phyloP scores from a whole-genome alignment of 1,140 invertebrate species.

The Anadara kagoshimensis region DNA sequence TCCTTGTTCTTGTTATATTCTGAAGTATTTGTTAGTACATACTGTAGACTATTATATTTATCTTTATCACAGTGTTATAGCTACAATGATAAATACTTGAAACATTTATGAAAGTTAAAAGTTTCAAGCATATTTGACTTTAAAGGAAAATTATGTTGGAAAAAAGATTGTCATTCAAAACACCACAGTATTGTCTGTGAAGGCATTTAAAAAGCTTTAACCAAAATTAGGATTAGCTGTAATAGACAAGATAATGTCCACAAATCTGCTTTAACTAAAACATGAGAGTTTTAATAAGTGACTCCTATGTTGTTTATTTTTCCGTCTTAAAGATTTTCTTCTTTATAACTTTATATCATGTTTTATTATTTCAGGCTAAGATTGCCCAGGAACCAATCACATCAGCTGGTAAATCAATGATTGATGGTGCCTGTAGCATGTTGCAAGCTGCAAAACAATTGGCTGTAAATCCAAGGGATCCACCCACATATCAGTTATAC shows the following conservation, averaged over 20 bases:
- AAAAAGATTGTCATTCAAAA: no score
- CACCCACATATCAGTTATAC: constrained; percentile 93
- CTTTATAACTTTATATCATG: no score
- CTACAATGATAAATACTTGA: neutral
- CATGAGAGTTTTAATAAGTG: no score
- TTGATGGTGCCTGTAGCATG: constrained; percentile 91
- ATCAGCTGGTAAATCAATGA: constrained; percentile 85
- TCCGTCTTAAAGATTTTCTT: no score
- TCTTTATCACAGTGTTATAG: neutral
- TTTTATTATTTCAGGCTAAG: constrained; percentile 63
- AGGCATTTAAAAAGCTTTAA: no score
- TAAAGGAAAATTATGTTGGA: no score
- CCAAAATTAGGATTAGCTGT: no score
- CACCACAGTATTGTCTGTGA: no score
- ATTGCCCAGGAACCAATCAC: constrained; percentile 91
- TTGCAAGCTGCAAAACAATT: constrained; percentile 92
- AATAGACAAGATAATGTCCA: no score
- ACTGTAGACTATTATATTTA: neutral
- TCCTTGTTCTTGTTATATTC: neutral
- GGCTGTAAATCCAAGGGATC: constrained; percentile 91
- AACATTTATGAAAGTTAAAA: neutral
- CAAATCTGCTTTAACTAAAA: no score
- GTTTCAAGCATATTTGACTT: no score
- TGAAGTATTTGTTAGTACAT: neutral
- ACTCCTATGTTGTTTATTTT: no score